Evolutionary conservation across 2,888 invertebrate species (phyloP).

Genomic region (Ophion ellenae): DNA sequence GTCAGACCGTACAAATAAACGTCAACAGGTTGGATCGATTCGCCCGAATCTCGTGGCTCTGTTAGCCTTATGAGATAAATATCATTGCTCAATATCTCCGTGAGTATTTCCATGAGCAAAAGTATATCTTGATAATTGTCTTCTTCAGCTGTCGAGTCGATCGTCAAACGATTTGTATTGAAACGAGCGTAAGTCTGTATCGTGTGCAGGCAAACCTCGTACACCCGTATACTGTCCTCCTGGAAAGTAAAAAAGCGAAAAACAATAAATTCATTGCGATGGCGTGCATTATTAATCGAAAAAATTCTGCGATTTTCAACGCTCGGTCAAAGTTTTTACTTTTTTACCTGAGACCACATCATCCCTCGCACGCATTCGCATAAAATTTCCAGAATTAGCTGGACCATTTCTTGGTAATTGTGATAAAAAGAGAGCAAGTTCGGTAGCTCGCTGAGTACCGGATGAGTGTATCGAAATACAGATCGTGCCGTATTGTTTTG

Average conservation of each 20-base stretch:
- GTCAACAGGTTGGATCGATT: conserved; percentile 84
- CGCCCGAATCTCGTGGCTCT: conserved; percentile 36
- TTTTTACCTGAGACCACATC: conserved; percentile 86
- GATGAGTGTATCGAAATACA: conserved; percentile 87
- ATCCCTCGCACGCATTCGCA: conserved; percentile 90
- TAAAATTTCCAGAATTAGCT: conserved; percentile 90
- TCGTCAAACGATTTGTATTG: conserved; percentile 87
- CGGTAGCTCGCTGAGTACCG: conserved; percentile 88
- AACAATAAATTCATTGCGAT: conserved; percentile 42
- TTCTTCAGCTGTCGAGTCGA: conserved; percentile 89
- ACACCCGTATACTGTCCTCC: conserved; percentile 87
- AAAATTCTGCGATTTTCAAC: conserved; percentile 14
- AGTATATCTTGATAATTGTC: conserved; percentile 91
- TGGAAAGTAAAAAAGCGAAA: conserved; percentile 74
- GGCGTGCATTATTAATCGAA: not conserved
- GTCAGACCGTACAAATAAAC: conserved; percentile 89
- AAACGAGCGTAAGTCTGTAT: conserved; percentile 89
- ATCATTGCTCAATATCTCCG: conserved; percentile 86
- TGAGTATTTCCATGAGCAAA: conserved; percentile 91
- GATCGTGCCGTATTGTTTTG: conserved; percentile 84
- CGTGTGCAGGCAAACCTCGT: conserved; percentile 88
- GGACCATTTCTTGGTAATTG: conserved; percentile 92
- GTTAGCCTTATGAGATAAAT: conserved; percentile 84
- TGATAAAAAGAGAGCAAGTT: conserved; percentile 90
- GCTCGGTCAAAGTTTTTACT: conserved; percentile 14